Evolutionary conservation across 2,113 vertebrate species (phyloP).

Genomic region (Sarotherodon lohbergeri): DNA sequence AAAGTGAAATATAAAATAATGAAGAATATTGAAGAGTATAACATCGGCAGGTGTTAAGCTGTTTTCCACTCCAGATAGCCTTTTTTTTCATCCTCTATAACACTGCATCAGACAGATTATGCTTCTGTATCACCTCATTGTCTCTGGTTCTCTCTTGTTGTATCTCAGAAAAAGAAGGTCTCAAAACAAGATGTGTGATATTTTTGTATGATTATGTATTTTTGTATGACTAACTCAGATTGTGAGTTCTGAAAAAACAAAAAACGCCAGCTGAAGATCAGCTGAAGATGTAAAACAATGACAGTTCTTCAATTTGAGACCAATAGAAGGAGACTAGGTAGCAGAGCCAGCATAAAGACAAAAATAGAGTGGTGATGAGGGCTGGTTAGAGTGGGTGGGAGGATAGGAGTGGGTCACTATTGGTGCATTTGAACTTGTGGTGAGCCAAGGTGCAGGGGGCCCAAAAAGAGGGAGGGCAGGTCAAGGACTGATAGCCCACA

Average conservation of each 20-base stretch:
- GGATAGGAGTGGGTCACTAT: conserved; percentile 56
- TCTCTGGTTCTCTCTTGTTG: neutral
- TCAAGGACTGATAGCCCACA: conserved; percentile 78
- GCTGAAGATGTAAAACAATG: conserved; percentile 67
- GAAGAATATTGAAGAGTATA: neutral
- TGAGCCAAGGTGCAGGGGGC: conserved; percentile 36
- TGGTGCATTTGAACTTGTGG: conserved; percentile 48
- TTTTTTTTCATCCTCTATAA: neutral
- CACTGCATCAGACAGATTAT: conserved; percentile 64
- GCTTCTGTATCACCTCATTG: conserved; percentile 68
- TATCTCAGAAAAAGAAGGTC: neutral
- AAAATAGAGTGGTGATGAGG: conserved; percentile 62
- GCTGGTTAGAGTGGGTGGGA: conserved; percentile 48
- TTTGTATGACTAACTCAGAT: neutral
- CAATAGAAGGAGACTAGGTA: conserved; percentile 5
- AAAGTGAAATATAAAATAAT: neutral
- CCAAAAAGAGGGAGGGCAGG: conserved; percentile 62
- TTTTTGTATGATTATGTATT: neutral
- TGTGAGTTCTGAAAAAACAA: neutral
- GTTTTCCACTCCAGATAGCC: neutral
- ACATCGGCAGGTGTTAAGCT: neutral
- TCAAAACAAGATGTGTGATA: neutral
- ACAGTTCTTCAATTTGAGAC: conserved; percentile 69
- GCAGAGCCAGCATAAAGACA: conserved; percentile 11
- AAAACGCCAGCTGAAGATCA: conserved; percentile 74